Conservation (phyloP, 1,140 invertebrate species). For the Musca vetustissima region DNA sequence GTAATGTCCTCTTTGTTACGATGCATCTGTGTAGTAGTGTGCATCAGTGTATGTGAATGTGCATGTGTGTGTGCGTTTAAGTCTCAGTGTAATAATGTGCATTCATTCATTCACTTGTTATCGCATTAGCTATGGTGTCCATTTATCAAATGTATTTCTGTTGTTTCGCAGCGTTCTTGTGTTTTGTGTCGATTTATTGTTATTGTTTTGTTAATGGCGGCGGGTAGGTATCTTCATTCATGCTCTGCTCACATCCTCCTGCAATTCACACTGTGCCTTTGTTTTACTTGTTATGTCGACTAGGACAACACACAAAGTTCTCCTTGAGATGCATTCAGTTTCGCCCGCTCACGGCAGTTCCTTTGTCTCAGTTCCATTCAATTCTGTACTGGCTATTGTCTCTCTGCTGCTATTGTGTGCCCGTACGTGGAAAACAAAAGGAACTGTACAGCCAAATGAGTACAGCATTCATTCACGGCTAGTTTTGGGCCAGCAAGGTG, state of each 20-base stretch:
- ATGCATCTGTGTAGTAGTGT: too few relatives aligned
- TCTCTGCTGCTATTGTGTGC: too few relatives aligned
- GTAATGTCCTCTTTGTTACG: too few relatives aligned
- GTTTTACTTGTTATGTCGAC: conserved; percentile 12
- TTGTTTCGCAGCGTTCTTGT: background rate
- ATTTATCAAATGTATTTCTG: conserved; percentile 16
- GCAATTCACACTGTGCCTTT: conserved; percentile 15
- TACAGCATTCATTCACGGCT: conserved; percentile 14
- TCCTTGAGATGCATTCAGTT: conserved; percentile 15
- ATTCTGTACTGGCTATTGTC: conserved; percentile 1
- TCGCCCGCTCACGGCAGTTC: background rate
- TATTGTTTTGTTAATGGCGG: conserved; percentile 22
- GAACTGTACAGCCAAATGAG: conserved; percentile 1
- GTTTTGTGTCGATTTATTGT: background rate
- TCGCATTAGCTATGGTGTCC: conserved; percentile 22
- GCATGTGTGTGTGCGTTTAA: too few relatives aligned
- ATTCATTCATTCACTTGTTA: conserved; percentile 20
- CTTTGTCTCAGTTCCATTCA: conserved; percentile 1
- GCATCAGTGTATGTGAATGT: too few relatives aligned
- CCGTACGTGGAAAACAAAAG: conserved; percentile 10
- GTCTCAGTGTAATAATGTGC: background rate
- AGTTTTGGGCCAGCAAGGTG: conserved; percentile 12
- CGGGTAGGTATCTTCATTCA: conserved; percentile 7
- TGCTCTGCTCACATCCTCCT: background rate
- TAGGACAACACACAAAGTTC: background rate